phyloP scores from a whole-genome alignment of 2,888 invertebrate species.

The Biston stratarius region DNA sequence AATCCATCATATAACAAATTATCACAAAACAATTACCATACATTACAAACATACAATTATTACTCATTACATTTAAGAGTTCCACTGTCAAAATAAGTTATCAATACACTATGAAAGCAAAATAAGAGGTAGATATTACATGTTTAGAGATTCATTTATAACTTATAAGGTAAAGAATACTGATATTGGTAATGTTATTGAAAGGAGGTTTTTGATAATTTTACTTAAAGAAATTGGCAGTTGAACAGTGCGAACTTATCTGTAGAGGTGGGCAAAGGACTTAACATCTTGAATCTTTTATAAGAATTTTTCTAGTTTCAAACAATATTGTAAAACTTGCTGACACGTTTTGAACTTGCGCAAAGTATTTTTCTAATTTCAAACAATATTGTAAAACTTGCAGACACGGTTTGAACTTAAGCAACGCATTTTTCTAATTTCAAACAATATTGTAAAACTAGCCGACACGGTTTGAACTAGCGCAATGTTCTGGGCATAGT shows the following conservation, averaged over 20 bases:
- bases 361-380: too few relatives aligned
- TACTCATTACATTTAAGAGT: constrained; percentile 59
- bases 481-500: too few relatives aligned
- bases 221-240: constrained; percentile 2
- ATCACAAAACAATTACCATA: constrained; percentile 73
- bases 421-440: too few relatives aligned
- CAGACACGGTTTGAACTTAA: too few relatives aligned
- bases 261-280: not conserved
- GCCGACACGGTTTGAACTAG: too few relatives aligned
- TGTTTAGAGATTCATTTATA: constrained; percentile 77
- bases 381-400: too few relatives aligned
- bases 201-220: constrained; percentile 37
- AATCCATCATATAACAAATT: constrained; percentile 62
- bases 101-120: constrained; percentile 73
- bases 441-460: too few relatives aligned
- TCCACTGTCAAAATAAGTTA: constrained; percentile 75
- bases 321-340: too few relatives aligned
- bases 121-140: constrained; percentile 83
- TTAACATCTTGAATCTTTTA: too few relatives aligned
- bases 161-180: constrained; percentile 77
- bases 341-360: too few relatives aligned
- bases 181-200: constrained; percentile 75
- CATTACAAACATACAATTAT: constrained; percentile 41
- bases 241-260: not conserved
- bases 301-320: too few relatives aligned